Evolutionary conservation across 2,797 vertebrate genomes (phyloP).

Genomic region (Esox masquinongy): DNA sequence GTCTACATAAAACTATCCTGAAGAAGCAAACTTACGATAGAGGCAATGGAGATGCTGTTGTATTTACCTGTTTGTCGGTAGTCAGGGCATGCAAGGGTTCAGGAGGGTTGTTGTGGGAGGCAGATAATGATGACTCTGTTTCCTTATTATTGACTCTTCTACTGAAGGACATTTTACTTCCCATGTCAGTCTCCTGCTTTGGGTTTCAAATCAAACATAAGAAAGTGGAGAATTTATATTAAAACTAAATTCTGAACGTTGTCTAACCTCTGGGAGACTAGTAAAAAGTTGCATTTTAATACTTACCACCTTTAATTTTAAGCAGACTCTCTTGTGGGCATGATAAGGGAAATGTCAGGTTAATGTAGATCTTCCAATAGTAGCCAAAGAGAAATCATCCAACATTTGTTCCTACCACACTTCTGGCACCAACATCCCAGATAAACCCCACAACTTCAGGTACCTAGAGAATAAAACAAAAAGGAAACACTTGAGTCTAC

Average conservation of each 20-base stretch:
- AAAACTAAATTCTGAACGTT: not conserved
- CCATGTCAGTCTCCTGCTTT: conserved; percentile 1
- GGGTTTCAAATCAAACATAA: not conserved
- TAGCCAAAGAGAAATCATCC: not conserved
- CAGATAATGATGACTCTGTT: not conserved
- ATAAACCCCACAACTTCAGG: not conserved
- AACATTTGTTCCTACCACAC: not conserved
- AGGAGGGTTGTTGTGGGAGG: not conserved
- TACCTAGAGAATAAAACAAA: not conserved
- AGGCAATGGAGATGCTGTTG: no score
- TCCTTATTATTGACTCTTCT: not conserved
- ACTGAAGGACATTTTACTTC: conserved; percentile 1
- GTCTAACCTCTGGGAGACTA: not conserved
- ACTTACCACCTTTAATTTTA: not conserved
- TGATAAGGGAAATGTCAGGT: not conserved
- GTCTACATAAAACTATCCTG: not conserved
- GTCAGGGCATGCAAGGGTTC: not conserved
- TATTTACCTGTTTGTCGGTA: not conserved
- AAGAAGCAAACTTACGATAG: not conserved
- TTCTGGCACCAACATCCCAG: not conserved
- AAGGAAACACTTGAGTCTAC: not conserved
- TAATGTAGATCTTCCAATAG: not conserved
- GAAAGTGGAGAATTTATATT: not conserved
- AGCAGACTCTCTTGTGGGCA: not conserved
- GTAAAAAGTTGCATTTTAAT: not conserved